These are phyloP conservation scores for Anolis apletophallus DNA, from an alignment of 2,797 vertebrate genomes.

Conservation along the genomic window DNA sequence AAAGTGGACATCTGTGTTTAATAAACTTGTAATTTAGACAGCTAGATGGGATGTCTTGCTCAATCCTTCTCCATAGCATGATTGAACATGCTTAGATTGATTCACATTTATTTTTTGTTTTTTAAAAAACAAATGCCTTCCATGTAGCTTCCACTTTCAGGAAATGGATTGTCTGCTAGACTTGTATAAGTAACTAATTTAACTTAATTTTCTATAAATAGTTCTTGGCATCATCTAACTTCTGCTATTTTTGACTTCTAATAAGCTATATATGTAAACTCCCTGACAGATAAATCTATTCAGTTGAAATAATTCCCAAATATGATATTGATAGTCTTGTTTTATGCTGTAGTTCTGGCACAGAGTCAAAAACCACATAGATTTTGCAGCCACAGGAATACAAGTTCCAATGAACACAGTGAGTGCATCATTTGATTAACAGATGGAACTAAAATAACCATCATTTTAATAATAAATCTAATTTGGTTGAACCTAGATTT, in stretches of 20 bases:
- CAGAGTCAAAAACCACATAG: constrained; percentile 39
- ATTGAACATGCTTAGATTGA: neutral
- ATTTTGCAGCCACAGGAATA: constrained; percentile 14
- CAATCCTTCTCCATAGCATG: constrained; percentile 1
- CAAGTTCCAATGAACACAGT: neutral
- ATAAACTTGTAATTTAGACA: constrained; percentile 3
- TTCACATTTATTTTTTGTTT: constrained; percentile 25
- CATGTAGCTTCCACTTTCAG: constrained; percentile 39
- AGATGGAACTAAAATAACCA: constrained; percentile 35
- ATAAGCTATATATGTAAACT: constrained; percentile 31
- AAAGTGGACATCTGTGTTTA: neutral
- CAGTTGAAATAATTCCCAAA: constrained; percentile 41
- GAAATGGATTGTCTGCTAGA: constrained; percentile 42
- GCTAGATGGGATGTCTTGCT: neutral
- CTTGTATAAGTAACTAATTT: constrained; percentile 50
- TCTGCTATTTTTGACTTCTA: constrained; percentile 66
- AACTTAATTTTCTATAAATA: constrained; percentile 72
- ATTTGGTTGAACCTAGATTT: constrained; percentile 23
- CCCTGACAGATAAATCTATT: constrained; percentile 52
- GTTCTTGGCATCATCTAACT: constrained; percentile 50
- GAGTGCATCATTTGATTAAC: constrained; percentile 30
- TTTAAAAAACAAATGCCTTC: constrained; percentile 1
- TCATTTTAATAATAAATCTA: constrained; percentile 29
- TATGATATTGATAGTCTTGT: constrained; percentile 56
- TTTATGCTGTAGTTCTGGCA: constrained; percentile 50